These are phyloP conservation scores for Seriola rivoliana DNA, from an alignment of 2,113 vertebrate species.

Conservation along the genomic window DNA sequence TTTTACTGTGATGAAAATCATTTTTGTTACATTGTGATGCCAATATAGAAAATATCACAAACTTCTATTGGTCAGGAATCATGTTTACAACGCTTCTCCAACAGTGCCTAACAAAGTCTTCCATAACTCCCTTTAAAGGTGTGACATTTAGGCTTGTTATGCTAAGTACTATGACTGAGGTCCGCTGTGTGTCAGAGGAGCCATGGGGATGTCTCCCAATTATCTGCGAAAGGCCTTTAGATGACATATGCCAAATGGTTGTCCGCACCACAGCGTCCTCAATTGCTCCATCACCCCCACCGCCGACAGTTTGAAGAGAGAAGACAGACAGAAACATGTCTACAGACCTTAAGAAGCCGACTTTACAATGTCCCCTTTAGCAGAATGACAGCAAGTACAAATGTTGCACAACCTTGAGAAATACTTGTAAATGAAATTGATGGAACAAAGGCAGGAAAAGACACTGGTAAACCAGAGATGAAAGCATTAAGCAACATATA, in stretches of 20 bases:
- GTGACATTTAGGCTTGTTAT: constrained; percentile 67
- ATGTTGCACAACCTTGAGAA: constrained; percentile 64
- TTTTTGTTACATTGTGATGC: neutral
- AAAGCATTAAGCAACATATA: constrained; percentile 21
- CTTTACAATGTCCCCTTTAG: constrained; percentile 60
- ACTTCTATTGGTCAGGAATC: no score
- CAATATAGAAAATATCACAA: no score
- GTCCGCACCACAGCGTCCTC: constrained; percentile 26
- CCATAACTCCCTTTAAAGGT: constrained; percentile 44
- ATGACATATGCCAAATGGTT: constrained; percentile 76
- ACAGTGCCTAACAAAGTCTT: constrained; percentile 15
- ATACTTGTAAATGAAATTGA: constrained; percentile 53
- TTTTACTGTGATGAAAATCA: neutral
- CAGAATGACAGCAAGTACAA: constrained; percentile 44
- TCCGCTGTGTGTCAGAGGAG: constrained; percentile 43
- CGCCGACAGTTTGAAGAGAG: constrained; percentile 22
- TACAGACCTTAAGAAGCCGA: constrained; percentile 36
- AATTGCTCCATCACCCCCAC: constrained; percentile 39
- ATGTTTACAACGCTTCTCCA: neutral
- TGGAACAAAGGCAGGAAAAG: constrained; percentile 62
- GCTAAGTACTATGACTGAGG: constrained; percentile 67
- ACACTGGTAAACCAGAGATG: constrained; percentile 17
- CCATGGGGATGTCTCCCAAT: constrained; percentile 58
- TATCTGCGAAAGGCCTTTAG: constrained; percentile 77
- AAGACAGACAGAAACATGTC: constrained; percentile 51